Evolutionary conservation across 2,113 vertebrate genomes (phyloP).

Genomic region (Arvicanthis niloticus): DNA sequence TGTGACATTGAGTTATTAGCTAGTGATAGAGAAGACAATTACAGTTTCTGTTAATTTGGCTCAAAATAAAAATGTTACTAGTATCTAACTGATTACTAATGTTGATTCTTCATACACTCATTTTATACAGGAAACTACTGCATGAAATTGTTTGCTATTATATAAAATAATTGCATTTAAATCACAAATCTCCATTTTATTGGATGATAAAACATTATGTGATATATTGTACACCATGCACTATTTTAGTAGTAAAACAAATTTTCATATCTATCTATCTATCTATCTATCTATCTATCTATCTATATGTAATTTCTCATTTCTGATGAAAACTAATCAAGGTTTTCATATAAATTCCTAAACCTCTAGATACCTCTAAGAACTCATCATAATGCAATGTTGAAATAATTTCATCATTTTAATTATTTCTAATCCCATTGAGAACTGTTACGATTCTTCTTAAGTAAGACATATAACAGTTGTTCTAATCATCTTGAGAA

Average conservation of each 20-base stretch:
- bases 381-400: constrained; percentile 51
- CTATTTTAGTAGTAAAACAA: constrained; percentile 8
- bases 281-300: no score
- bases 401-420: constrained; percentile 61
- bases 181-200: neutral
- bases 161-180: neutral
- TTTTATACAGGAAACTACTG: neutral
- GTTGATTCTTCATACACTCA: neutral
- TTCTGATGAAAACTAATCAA: constrained; percentile 63
- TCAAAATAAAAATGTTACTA: constrained; percentile 31
- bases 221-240: neutral
- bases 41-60: neutral
- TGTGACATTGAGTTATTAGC: neutral
- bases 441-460: constrained; percentile 56
- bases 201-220: neutral
- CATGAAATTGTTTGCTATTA: neutral
- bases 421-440: constrained; percentile 71
- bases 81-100: neutral
- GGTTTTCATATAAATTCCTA: constrained; percentile 29
- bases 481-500: constrained; percentile 36
- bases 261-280: neutral
- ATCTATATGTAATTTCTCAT: neutral
- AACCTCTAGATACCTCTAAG: constrained; percentile 28
- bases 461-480: constrained; percentile 37
- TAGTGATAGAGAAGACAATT: neutral